Percentiles rank a stretch among this genome's conserved stretches.
phyloP scores from a whole-genome alignment of 2,888 invertebrate genomes.

The Entomobrya proxima region DNA sequence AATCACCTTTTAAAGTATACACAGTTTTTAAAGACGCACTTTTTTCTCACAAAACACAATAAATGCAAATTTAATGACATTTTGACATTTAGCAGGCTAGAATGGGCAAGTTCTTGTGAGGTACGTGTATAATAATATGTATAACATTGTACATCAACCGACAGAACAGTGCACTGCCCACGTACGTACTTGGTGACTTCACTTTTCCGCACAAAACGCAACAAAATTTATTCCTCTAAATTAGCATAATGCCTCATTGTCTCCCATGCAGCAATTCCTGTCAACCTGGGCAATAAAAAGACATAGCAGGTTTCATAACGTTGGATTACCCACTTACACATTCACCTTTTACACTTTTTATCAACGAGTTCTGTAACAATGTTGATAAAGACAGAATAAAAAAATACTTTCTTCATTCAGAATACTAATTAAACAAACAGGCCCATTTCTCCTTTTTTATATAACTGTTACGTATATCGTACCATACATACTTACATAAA shows the following conservation, averaged over 20 bases:
- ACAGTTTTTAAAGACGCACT: background rate
- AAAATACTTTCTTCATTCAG: slow-evolving; percentile 23
- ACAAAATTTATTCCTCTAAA: slow-evolving; percentile 18
- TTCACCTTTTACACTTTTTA: slow-evolving; percentile 25
- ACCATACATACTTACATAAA: background rate
- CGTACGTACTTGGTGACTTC: background rate
- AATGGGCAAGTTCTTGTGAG: slow-evolving; percentile 36
- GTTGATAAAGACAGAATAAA: background rate
- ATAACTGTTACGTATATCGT: background rate
- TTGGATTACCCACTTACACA: slow-evolving; percentile 50
- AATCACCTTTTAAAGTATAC: background rate
- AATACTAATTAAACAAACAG: slow-evolving; percentile 29
- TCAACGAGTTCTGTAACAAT: slow-evolving; percentile 12
- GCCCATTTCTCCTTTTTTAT: slow-evolving; percentile 9
- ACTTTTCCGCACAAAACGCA: background rate
- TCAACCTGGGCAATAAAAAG: slow-evolving; percentile 48
- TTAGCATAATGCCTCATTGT: slow-evolving; percentile 46
- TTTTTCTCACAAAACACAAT: slow-evolving; percentile 23
- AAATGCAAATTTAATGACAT: slow-evolving; percentile 58
- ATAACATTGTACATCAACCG: background rate
- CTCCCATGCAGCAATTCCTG: slow-evolving; percentile 33
- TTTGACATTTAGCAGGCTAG: slow-evolving; percentile 47
- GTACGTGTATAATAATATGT: background rate
- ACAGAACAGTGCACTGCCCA: background rate
- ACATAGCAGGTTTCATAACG: slow-evolving; percentile 46